Base-by-base conservation (phyloP, 2,888 invertebrate species). In the Gibbula magus region DNA sequence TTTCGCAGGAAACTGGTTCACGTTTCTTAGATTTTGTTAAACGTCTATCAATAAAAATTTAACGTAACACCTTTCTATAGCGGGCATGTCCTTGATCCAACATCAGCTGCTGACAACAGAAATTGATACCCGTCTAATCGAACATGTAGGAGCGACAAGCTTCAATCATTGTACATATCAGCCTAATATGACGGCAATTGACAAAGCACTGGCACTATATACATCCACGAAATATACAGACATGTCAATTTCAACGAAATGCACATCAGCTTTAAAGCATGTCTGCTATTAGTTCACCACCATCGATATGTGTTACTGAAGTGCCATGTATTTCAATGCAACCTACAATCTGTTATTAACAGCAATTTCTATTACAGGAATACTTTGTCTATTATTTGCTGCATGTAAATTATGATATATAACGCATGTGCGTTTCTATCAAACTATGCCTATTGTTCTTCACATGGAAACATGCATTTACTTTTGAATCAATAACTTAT, bases 11-110 rank as follows among this genome's bases (percentile, higher is more conserved):
- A 75, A 54, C 75, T 10, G 54, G 53, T 32, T 52, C 75, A 54
- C 75, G 54, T 75, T 75, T 75, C 75, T 53, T 35, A 35, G 54
- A 75, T 75, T 75, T 75, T 54, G 54, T 75, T 75, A 54, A 75
- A 29, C 53, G 25, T 53, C 29, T 75, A 75, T 75, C 75, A 75
- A 75, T 75, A 75, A 75, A 75, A 35, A 35, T 70, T 70, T 70
- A 70, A 70, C 70, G 29, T 39, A 32, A 35, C 70, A 70, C 70
- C 70, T 70, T 70, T 35, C 35, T 35, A 35, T 32, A 32, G 20
- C 39, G 35, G 35, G 32, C 35, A 16, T 35, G 70, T 39, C 70
- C 70, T 70, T 70, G 70, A 35, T n/a, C 32, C 18, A 35, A 32
- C 70, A 18, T 20, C 70, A 70, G 70, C 70, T 70, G 70, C 35